phyloP scores from a whole-genome alignment of 2,888 invertebrate species.

The Folsomia manolachei region DNA sequence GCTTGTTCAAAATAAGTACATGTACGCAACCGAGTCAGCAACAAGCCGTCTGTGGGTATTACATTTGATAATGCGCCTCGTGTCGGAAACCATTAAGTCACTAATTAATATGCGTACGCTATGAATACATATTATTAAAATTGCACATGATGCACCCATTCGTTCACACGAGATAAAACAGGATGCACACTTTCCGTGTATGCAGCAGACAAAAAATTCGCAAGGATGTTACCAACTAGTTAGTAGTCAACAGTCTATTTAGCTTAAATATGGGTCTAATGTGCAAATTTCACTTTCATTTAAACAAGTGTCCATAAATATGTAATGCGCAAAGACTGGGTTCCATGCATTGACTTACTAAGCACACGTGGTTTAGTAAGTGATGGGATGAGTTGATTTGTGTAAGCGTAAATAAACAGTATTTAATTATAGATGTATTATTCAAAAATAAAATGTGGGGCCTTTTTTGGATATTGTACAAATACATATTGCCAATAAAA shows the following conservation, averaged over 20 bases:
- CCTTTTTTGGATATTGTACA: too few relatives aligned
- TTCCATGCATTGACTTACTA: background rate
- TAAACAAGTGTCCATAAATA: background rate
- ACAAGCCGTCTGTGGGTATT: too few relatives aligned
- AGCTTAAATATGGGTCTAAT: background rate
- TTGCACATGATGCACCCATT: background rate
- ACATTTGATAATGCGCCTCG: too few relatives aligned
- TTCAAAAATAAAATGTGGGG: too few relatives aligned
- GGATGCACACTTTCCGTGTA: background rate
- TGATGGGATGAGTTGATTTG: background rate
- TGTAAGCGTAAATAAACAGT: too few relatives aligned
- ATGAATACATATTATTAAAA: background rate
- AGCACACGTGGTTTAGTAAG: too few relatives aligned
- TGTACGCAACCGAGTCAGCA: too few relatives aligned
- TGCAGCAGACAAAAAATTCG: background rate
- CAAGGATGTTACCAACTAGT: background rate
- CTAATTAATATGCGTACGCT: background rate
- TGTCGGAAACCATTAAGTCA: background rate
- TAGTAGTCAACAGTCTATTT: background rate
- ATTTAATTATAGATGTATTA: too few relatives aligned
- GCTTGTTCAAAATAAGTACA: too few relatives aligned
- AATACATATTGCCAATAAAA: too few relatives aligned
- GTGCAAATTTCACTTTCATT: background rate
- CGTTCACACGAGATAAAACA: background rate
- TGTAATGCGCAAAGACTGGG: background rate